Conservation (phyloP, 2,797 vertebrate genomes). For the Macroramphosus scolopax region DNA sequence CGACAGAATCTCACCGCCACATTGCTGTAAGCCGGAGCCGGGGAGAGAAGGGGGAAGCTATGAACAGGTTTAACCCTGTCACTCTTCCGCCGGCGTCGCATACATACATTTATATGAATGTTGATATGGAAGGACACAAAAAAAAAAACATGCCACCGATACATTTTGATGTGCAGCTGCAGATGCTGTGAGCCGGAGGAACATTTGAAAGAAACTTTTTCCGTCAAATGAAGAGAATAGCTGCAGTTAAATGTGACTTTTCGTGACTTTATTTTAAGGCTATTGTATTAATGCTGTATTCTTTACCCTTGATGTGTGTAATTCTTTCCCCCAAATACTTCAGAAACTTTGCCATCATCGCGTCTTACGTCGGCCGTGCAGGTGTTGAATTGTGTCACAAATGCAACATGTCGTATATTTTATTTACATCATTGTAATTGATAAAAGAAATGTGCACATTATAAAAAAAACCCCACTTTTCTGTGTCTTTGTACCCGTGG, state of each 20-base stretch:
- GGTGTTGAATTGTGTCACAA: too few species aligned
- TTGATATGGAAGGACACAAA: constrained; percentile 25
- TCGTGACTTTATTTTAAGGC: too few species aligned
- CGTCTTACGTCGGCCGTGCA: too few species aligned
- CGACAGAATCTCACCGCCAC: constrained; percentile 87
- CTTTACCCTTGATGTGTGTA: too few species aligned
- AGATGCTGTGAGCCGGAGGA: not conserved
- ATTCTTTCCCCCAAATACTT: too few species aligned
- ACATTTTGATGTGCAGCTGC: not conserved
- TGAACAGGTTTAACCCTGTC: constrained; percentile 65
- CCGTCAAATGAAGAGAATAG: too few species aligned
- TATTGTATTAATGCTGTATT: too few species aligned
- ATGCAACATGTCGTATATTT: too few species aligned
- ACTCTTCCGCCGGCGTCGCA: constrained; percentile 22
- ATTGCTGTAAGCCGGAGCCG: constrained; percentile 75
- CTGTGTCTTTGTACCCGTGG: constrained; percentile 10
- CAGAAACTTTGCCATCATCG: too few species aligned
- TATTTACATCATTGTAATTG: too few species aligned
- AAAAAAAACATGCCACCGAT: not conserved
- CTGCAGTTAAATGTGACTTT: too few species aligned
- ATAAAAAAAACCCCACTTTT: not conserved
- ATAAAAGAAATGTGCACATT: too few species aligned
- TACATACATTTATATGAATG: constrained; percentile 16
- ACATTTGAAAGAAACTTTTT: constrained; percentile 5
- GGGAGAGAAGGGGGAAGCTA: constrained; percentile 50